These are phyloP conservation scores for Rostratula benghalensis DNA, from an alignment of 2,113 vertebrate genomes.

Conservation along the genomic window DNA sequence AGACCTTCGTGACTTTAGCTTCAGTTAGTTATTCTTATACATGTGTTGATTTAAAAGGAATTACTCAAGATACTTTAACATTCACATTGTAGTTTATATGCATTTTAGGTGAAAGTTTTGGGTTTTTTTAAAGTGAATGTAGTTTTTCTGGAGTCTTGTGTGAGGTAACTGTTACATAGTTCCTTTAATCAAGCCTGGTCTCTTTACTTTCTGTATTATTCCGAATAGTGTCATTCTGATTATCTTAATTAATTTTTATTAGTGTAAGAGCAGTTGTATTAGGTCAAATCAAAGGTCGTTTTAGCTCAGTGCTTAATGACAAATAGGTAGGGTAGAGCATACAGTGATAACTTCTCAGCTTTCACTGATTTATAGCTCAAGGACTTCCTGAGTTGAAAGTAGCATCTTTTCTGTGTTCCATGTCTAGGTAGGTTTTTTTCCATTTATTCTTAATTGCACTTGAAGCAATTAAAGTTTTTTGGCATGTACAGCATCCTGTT, in stretches of 20 bases:
- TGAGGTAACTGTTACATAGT: background rate
- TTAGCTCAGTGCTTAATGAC: background rate
- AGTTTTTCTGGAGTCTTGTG: background rate
- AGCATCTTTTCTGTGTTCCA: background rate
- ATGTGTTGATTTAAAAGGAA: background rate
- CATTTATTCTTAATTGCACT: background rate
- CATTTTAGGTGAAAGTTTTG: background rate
- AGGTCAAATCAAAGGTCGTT: background rate
- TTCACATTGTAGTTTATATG: background rate
- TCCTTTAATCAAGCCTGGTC: background rate
- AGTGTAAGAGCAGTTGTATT: background rate
- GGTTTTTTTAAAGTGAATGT: background rate
- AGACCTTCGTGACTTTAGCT: background rate
- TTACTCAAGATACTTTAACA: background rate
- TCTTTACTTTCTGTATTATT: background rate
- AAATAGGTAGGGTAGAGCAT: background rate
- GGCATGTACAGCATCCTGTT: background rate
- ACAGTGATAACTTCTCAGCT: background rate
- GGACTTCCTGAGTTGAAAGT: background rate
- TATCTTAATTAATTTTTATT: background rate
- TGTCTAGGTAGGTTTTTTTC: background rate
- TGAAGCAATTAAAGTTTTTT: background rate
- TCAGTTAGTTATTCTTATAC: background rate
- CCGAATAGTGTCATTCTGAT: background rate
- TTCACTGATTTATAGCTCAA: background rate